Evolutionary conservation across 2,888 invertebrate species (phyloP).

Genomic region (Axea sp.): DNA sequence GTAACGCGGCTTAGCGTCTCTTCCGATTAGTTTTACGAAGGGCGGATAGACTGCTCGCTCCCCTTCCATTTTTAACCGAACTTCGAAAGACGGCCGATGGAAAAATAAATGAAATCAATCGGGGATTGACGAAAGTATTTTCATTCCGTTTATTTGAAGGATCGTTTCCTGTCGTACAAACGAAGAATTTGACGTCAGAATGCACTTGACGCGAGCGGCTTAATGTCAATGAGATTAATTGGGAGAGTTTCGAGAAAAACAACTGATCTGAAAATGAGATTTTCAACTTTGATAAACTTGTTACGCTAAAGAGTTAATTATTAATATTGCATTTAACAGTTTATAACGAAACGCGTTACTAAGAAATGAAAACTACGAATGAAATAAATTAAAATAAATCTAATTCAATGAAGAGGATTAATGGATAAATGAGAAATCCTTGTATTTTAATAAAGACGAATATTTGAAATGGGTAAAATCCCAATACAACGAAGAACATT

Average conservation of each 20-base stretch:
- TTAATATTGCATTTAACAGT: too few relatives aligned
- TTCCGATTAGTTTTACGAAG: slow-evolving; percentile 55
- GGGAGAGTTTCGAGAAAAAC: not conserved
- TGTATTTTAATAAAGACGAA: too few relatives aligned
- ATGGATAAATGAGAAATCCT: too few relatives aligned
- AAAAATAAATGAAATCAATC: slow-evolving; percentile 55
- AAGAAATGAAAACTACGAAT: too few relatives aligned
- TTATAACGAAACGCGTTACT: too few relatives aligned
- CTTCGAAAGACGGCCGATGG: slow-evolving; percentile 37
- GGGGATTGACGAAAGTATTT: slow-evolving; percentile 32
- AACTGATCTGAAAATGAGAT: slow-evolving; percentile 4
- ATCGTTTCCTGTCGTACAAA: slow-evolving; percentile 25
- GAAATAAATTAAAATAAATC: too few relatives aligned
- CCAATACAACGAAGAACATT: too few relatives aligned
- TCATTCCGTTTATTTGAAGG: slow-evolving; percentile 28
- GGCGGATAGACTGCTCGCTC: slow-evolving; percentile 36
- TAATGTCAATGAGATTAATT: slow-evolving; percentile 33
- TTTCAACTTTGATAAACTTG: too few relatives aligned
- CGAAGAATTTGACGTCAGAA: slow-evolving; percentile 7
- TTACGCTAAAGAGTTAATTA: too few relatives aligned
- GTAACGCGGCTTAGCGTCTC: slow-evolving; percentile 47
- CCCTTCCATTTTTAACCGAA: slow-evolving; percentile 15
- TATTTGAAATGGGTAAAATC: too few relatives aligned
- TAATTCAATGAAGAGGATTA: too few relatives aligned
- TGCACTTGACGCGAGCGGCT: slow-evolving; percentile 8